Evolutionary conservation across 2,888 invertebrate species (phyloP).

Genomic region (Brenthis ino): DNA sequence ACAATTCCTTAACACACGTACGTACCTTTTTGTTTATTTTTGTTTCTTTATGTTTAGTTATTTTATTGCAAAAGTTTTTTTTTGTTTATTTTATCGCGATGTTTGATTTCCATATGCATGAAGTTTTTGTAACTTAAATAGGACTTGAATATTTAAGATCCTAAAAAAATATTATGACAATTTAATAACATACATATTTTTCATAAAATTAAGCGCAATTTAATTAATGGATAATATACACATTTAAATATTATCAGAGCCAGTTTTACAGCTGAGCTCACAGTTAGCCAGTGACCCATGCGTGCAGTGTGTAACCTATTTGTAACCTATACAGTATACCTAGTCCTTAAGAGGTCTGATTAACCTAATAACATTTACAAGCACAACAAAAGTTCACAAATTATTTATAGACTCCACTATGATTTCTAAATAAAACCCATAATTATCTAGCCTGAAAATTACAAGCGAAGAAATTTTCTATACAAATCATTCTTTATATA

Average conservation of each 20-base stretch:
- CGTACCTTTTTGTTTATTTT: slow-evolving; percentile 72
- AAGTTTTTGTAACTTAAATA: background rate
- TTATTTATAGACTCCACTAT: slow-evolving; percentile 15
- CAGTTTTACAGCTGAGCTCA: slow-evolving; percentile 35
- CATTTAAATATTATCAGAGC: slow-evolving; percentile 30
- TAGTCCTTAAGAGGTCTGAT: slow-evolving; percentile 24
- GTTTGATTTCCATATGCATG: background rate
- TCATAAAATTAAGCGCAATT: slow-evolving; percentile 16
- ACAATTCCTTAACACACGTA: slow-evolving; percentile 77
- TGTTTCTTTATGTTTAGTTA: slow-evolving; percentile 48
- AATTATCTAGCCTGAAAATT: too few relatives aligned
- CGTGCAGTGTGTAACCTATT: slow-evolving; percentile 32
- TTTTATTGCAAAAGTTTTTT: slow-evolving; percentile 28
- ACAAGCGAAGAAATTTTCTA: background rate
- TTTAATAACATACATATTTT: background rate
- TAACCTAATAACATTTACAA: slow-evolving; percentile 31
- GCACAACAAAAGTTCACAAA: slow-evolving; percentile 11
- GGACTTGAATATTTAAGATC: background rate
- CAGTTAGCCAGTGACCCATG: slow-evolving; percentile 40
- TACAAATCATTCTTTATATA: background rate
- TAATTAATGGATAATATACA: slow-evolving; percentile 21
- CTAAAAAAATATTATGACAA: background rate
- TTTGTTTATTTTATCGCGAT: slow-evolving; percentile 3
- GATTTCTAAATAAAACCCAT: slow-evolving; percentile 4
- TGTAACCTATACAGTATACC: slow-evolving; percentile 30